These are phyloP conservation scores for Elymnias hypermnestra DNA, from an alignment of 1,140 invertebrate species.

Conservation along the genomic window DNA sequence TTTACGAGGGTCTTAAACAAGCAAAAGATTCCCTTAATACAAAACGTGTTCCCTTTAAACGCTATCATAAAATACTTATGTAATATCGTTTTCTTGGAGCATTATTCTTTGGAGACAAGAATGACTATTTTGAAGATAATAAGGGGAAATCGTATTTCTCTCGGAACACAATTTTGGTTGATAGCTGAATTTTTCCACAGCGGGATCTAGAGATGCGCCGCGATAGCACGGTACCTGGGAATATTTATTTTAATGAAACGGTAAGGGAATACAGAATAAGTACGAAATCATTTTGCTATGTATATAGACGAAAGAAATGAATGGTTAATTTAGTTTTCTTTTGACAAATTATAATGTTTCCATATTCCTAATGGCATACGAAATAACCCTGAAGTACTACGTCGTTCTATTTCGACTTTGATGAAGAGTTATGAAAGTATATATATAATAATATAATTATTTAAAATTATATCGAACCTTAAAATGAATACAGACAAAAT, in stretches of 20 bases:
- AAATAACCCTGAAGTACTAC: too few species aligned
- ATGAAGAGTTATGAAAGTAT: too few species aligned
- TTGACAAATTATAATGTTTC: not conserved
- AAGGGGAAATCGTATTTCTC: constrained; percentile 19
- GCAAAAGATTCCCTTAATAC: constrained; percentile 20
- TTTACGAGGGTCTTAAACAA: constrained; percentile 19
- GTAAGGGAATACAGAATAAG: constrained; percentile 9
- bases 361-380: too few species aligned
- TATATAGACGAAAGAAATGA: not conserved
- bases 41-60: constrained; percentile 23
- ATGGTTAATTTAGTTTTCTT: not conserved
- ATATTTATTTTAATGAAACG: constrained; percentile 42
- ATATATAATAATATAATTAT: too few species aligned
- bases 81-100: constrained; percentile 18
- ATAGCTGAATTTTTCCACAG: constrained; percentile 10
- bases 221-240: constrained; percentile 28
- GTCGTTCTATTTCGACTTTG: too few species aligned
- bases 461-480: too few species aligned
- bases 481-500: too few species aligned
- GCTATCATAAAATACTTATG: constrained; percentile 21
- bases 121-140: constrained; percentile 21
- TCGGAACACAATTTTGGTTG: constrained; percentile 14
- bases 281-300: not conserved
- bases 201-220: constrained; percentile 16
- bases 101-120: constrained; percentile 18